phyloP scores from a whole-genome alignment of 2,797 vertebrate genomes.

The Alectoris magna region DNA sequence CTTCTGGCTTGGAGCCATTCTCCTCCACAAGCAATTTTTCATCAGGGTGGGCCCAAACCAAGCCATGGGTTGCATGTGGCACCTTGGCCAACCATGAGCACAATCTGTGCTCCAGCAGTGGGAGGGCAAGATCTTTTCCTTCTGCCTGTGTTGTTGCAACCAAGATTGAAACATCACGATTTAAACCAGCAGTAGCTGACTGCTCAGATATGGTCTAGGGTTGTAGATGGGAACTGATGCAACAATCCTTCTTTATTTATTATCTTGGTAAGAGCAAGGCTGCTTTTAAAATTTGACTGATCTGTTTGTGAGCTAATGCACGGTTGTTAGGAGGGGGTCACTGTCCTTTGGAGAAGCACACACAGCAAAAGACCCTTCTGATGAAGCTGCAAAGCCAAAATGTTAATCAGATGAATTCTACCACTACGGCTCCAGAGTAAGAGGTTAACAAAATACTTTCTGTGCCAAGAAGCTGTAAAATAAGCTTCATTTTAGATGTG shows the following conservation, averaged over 20 bases:
- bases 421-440: conserved; percentile 25
- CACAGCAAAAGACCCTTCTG: conserved; percentile 13
- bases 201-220: fast-evolving
- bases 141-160: fast-evolving
- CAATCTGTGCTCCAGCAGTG: fast-evolving
- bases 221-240: neutral
- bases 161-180: neutral
- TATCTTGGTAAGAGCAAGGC: neutral
- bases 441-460: conserved; percentile 67
- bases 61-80: fast-evolving
- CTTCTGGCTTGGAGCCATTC: neutral
- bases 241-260: neutral
- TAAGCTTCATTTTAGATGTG: conserved; percentile 50
- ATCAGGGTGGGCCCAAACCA: neutral
- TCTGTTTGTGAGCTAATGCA: neutral
- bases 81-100: fast-evolving
- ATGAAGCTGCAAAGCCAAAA: conserved; percentile 34
- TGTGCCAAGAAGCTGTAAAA: conserved; percentile 55
- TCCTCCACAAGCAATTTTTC: neutral
- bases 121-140: neutral
- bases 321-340: fast-evolving
- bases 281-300: neutral
- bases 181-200: neutral
- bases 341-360: neutral
- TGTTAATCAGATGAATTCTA: conserved; percentile 67